Evolutionary conservation across 2,888 invertebrate genomes (phyloP).

Genomic region (Drosophila sordidula): DNA sequence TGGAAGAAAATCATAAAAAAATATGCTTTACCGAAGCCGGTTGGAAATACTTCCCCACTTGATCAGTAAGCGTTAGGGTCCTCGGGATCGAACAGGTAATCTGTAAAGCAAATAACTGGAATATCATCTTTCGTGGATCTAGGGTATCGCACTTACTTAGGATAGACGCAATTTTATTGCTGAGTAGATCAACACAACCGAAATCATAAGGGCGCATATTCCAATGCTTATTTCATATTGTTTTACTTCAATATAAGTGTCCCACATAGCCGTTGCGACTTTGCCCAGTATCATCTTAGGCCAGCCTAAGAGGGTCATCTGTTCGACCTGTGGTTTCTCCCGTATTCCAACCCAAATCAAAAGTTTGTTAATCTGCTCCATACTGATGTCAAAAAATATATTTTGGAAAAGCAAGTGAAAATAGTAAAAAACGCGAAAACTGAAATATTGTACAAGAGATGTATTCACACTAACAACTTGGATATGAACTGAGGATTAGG

Average conservation of each 20-base stretch:
- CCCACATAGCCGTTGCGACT: not conserved
- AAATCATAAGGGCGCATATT: not conserved
- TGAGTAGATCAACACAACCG: not conserved
- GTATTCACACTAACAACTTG: not conserved
- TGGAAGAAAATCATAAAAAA: not conserved
- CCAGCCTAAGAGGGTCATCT: not conserved
- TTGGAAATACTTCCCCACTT: not conserved
- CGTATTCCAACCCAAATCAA: not conserved
- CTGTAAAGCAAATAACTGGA: not conserved
- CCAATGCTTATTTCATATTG: slow-evolving; percentile 2
- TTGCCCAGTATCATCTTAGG: not conserved
- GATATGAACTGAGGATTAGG: not conserved
- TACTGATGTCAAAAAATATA: not conserved
- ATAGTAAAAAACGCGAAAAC: not conserved
- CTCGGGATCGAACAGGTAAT: not conserved
- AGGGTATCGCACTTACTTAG: not conserved
- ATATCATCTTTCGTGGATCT: not conserved
- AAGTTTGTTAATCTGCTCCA: not conserved
- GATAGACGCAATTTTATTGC: not conserved
- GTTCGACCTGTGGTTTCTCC: not conserved
- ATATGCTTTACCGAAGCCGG: no score
- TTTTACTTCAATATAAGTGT: rapidly evolving
- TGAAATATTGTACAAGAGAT: not conserved
- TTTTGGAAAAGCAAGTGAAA: not conserved
- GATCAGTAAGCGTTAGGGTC: not conserved